phyloP scores from a whole-genome alignment of 2,797 vertebrate species.

The Eutrigla gurnardus region DNA sequence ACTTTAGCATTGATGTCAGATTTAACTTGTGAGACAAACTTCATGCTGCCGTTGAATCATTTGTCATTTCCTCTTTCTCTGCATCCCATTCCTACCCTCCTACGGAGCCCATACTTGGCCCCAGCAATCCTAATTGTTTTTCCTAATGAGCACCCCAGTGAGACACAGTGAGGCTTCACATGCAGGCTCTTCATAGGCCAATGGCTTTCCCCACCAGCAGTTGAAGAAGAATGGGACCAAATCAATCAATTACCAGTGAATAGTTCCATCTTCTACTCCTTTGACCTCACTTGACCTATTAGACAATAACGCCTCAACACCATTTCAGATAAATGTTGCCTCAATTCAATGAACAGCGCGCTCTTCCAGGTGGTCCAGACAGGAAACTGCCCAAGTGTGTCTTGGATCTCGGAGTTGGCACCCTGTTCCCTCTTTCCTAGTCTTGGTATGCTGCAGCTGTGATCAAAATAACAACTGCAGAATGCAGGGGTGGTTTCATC shows the following conservation, averaged over 20 bases:
- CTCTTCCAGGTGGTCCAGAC: conserved; percentile 75
- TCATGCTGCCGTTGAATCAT: conserved; percentile 54
- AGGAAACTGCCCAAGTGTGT: conserved; percentile 70
- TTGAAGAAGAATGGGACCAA: conserved; percentile 67
- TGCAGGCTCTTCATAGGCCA: conserved; percentile 64
- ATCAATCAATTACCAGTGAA: conserved; percentile 75
- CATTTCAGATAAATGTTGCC: conserved; percentile 66
- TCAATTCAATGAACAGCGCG: conserved; percentile 35
- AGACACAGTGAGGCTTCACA: conserved; percentile 59
- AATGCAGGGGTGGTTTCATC: conserved; percentile 27
- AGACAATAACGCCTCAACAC: conserved; percentile 65
- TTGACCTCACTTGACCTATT: conserved; percentile 78
- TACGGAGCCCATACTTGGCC: conserved; percentile 51
- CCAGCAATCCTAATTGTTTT: conserved; percentile 63
- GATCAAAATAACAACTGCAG: conserved; percentile 49
- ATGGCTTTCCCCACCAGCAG: conserved; percentile 70
- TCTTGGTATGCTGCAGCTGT: conserved; percentile 57
- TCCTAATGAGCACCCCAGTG: conserved; percentile 73
- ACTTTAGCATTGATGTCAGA: conserved; percentile 13
- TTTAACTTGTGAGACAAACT: conserved; percentile 43
- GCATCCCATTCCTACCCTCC: conserved; percentile 52
- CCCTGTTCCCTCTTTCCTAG: conserved; percentile 30
- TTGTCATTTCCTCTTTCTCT: conserved; percentile 65
- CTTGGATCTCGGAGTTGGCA: conserved; percentile 60
- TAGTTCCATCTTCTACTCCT: conserved; percentile 67